phyloP scores from a whole-genome alignment of 2,797 vertebrate species.

The Etheostoma nigrum region DNA sequence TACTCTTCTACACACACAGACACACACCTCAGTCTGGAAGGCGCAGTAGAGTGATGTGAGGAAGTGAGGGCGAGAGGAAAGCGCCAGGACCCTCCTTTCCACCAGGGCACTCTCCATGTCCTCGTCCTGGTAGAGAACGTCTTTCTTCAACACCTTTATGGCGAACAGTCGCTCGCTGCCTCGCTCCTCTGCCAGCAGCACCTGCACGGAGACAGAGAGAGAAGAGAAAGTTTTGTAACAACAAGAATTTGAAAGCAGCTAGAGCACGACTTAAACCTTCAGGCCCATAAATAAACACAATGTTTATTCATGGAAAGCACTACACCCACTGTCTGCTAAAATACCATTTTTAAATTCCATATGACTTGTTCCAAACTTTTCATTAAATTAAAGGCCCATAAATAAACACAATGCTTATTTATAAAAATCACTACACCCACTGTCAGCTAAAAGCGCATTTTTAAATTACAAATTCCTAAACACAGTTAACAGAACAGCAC shows the following conservation, averaged over 20 bases:
- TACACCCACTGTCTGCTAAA: slow-evolving; percentile 4
- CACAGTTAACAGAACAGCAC: not conserved
- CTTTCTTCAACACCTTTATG: slow-evolving; percentile 94
- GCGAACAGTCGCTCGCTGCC: slow-evolving; percentile 91
- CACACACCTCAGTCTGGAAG: slow-evolving; percentile 90
- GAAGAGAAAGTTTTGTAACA: slow-evolving; percentile 2
- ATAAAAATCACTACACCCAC: not conserved
- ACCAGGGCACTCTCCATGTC: slow-evolving; percentile 94
- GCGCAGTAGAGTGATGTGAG: slow-evolving; percentile 92
- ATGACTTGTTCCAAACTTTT: not conserved
- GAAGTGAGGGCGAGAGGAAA: slow-evolving; percentile 89
- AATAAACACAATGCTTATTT: slow-evolving; percentile 36
- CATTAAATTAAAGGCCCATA: not conserved
- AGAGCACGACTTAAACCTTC: slow-evolving; percentile 7
- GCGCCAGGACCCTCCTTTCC: slow-evolving; percentile 90
- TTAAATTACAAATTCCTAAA: not conserved
- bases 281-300: slow-evolving; percentile 30
- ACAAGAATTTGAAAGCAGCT: slow-evolving; percentile 6
- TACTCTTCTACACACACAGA: slow-evolving; percentile 2
- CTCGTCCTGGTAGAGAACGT: slow-evolving; percentile 94
- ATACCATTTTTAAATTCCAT: not conserved
- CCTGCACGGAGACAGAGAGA: slow-evolving; percentile 74
- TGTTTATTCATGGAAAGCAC: slow-evolving; percentile 15
- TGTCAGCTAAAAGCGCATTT: slow-evolving; percentile 1
- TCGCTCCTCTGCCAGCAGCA: slow-evolving; percentile 92